These are phyloP conservation scores for Pristionchus entomophagus DNA, from an alignment of 2,888 invertebrate species.

Conservation along the genomic window DNA sequence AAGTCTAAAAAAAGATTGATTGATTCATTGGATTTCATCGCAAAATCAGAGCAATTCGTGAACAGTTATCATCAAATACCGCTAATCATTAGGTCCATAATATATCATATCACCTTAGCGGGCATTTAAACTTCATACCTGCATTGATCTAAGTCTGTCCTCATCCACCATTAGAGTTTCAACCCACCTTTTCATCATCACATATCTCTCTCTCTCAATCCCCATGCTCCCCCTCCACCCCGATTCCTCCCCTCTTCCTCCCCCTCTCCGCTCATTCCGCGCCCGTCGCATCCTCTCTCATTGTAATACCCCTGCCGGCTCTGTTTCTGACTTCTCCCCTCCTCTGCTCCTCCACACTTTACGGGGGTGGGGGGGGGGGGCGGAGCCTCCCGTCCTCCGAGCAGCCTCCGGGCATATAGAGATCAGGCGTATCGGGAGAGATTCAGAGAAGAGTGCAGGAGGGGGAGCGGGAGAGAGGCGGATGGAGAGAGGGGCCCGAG, in stretches of 20 bases:
- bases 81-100: no score
- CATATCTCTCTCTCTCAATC: not conserved
- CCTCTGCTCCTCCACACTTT: constrained; percentile 19
- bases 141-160: constrained; percentile 19
- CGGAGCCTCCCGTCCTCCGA: not conserved
- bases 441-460: constrained; percentile 31
- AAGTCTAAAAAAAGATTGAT: no score
- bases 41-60: not conserved
- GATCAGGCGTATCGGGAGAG: not conserved
- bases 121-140: not conserved
- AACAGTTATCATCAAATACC: not conserved
- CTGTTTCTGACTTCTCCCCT: constrained; percentile 28
- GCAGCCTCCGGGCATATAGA: not conserved
- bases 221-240: not conserved
- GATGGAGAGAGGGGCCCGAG: not conserved
- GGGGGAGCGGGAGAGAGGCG: not conserved
- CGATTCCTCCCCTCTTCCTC: not conserved
- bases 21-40: no score
- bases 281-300: not conserved
- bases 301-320: constrained; percentile 15
- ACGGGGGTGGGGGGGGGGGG: constrained; percentile 36
- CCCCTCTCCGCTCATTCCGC: not conserved
- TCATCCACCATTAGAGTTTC: not conserved
- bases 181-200: constrained; percentile 29
- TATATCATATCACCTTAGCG: no score